These are phyloP conservation scores for Thalassophryne amazonica DNA, from an alignment of 2,797 vertebrate species.

Conservation along the genomic window DNA sequence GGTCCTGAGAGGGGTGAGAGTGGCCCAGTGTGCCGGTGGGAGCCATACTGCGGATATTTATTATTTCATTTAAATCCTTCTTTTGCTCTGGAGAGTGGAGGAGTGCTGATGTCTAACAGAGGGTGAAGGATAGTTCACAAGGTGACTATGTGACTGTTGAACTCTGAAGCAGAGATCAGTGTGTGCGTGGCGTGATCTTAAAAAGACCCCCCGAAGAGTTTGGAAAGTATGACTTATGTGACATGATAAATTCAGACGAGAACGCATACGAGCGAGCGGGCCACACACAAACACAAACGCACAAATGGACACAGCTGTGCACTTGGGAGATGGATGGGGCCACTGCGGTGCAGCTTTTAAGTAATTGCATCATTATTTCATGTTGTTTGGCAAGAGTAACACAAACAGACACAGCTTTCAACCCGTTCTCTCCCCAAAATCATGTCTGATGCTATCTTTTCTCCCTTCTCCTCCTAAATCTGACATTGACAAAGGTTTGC, in stretches of 20 bases:
- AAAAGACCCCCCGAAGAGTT: constrained; percentile 61
- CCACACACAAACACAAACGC: constrained; percentile 32
- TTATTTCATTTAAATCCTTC: constrained; percentile 77
- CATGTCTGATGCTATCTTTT: no score
- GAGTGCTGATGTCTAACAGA: constrained; percentile 60
- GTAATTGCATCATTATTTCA: constrained; percentile 69
- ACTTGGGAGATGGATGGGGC: constrained; percentile 54
- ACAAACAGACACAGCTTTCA: constrained; percentile 38
- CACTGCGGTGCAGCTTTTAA: constrained; percentile 51
- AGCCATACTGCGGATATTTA: constrained; percentile 76
- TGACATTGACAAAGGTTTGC: no score
- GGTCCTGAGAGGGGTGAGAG: constrained; percentile 78
- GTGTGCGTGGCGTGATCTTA: constrained; percentile 23
- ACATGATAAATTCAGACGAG: constrained; percentile 63
- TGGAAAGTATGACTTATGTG: constrained; percentile 54
- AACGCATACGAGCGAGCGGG: constrained; percentile 16
- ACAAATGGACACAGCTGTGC: constrained; percentile 38
- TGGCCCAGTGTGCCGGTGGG: constrained; percentile 59
- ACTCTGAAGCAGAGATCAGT: constrained; percentile 38
- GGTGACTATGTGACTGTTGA: constrained; percentile 69
- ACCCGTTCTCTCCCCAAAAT: constrained; percentile 2
- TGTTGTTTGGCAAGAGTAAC: constrained; percentile 59
- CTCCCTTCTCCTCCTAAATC: no score
- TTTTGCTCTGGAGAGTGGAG: constrained; percentile 55
- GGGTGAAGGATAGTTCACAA: constrained; percentile 67